A percentile compares a stretch with the other conserved stretches of the same genome.
Conservation (phyloP, 2,113 vertebrate species). For the Gobius niger region DNA sequence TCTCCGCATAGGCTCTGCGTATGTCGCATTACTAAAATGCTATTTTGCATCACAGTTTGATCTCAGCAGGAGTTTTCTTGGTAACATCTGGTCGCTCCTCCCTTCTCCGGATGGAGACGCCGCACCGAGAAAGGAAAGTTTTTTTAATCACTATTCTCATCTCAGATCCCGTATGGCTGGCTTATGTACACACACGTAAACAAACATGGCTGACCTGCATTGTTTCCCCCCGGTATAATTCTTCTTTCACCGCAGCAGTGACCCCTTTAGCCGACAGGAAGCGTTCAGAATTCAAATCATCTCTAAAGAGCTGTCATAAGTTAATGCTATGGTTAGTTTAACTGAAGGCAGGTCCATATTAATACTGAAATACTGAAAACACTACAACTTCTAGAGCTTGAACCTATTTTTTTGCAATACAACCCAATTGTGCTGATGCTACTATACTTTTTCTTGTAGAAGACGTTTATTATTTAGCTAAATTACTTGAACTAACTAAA, state of each 20-base stretch:
- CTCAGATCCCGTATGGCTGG: not conserved
- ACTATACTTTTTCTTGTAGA: too few relatives aligned
- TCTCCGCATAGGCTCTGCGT: not conserved
- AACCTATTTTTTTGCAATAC: too few relatives aligned
- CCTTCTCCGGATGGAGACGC: conserved; percentile 21
- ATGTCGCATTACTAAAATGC: not conserved
- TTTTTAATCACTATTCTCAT: conserved; percentile 37
- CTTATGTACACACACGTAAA: conserved; percentile 26
- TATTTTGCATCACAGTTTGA: not conserved
- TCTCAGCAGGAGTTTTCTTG: not conserved
- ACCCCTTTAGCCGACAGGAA: conserved; percentile 34
- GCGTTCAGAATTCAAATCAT: conserved; percentile 37
- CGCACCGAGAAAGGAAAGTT: conserved; percentile 33
- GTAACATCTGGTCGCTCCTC: conserved; percentile 27
- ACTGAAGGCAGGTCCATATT: not conserved
- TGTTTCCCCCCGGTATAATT: conserved; percentile 37
- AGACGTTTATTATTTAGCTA: too few relatives aligned
- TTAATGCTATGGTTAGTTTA: conserved; percentile 31
- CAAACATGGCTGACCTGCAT: conserved; percentile 29
- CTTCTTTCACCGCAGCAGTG: conserved; percentile 28
- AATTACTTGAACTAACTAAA: too few relatives aligned
- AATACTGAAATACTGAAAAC: not conserved
- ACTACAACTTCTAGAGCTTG: not conserved
- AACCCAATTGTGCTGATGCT: too few relatives aligned
- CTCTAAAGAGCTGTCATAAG: conserved; percentile 17